phyloP scores from a whole-genome alignment of 2,888 invertebrate species.

The Elegia similella region DNA sequence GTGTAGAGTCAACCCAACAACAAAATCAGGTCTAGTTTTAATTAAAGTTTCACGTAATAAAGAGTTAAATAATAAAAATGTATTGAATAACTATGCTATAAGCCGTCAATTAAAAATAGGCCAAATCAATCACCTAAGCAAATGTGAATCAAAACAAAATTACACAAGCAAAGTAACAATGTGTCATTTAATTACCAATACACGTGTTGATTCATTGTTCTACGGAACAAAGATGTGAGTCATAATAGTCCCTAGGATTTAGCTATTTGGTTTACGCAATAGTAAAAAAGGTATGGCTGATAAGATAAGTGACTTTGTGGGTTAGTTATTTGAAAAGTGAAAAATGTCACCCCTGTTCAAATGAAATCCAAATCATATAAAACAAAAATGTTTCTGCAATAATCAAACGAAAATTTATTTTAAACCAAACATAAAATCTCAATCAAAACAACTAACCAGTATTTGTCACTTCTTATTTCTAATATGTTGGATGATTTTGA shows the following conservation, averaged over 20 bases:
- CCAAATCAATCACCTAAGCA: neutral
- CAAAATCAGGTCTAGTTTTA: no score
- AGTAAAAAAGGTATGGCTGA: neutral
- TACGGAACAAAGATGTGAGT: slow-evolving; percentile 11
- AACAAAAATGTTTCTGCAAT: no score
- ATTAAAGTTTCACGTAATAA: no score
- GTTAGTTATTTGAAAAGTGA: neutral
- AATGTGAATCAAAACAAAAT: neutral
- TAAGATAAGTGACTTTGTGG: neutral
- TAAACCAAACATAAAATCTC: no score
- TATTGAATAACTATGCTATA: neutral
- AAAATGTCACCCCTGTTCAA: no score
- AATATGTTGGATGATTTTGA: no score
- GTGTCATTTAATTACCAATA: slow-evolving; percentile 14
- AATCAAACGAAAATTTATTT: no score
- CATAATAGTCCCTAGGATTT: neutral
- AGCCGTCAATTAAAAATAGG: neutral
- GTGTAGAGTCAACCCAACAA: no score
- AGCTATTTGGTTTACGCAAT: neutral
- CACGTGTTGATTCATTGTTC: slow-evolving; percentile 10
- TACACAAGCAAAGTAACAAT: slow-evolving; percentile 2
- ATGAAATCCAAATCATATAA: no score
- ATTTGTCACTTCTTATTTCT: no score
- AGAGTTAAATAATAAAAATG: no score
- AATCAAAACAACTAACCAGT: no score